A percentile compares a stretch with the other conserved stretches of the same genome.
Conservation (phyloP, 2,113 vertebrate species). For the Orthonyx spaldingii region DNA sequence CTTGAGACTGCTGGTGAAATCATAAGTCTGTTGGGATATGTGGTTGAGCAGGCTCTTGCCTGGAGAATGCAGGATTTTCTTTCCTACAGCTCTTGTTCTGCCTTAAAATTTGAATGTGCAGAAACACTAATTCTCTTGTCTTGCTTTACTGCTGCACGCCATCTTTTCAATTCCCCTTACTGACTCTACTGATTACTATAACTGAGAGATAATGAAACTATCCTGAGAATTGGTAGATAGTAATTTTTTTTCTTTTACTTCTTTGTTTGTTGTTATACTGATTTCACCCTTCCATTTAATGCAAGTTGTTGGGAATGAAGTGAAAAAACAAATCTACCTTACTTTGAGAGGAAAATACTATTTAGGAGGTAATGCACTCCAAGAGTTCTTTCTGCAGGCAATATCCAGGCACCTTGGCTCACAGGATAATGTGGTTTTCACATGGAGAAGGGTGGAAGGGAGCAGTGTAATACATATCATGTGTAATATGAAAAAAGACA, state of each 20-base stretch:
- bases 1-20: background rate
- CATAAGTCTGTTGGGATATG: background rate
- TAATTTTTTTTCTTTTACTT: background rate
- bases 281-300: background rate
- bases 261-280: background rate
- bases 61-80: background rate
- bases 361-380: background rate
- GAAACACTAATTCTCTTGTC: background rate
- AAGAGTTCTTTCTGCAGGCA: background rate
- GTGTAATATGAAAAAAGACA: background rate
- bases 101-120: background rate
- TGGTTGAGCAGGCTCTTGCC: background rate
- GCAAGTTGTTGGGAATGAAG: background rate
- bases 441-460: background rate
- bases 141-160: background rate
- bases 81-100: background rate
- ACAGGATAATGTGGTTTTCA: background rate
- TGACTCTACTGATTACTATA: background rate
- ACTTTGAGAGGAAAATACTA: background rate
- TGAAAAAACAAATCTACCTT: background rate
- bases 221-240: background rate
- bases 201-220: background rate
- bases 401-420: background rate
- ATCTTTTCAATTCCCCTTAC: background rate
- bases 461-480: rapidly evolving